phyloP scores from a whole-genome alignment of 2,113 vertebrate genomes.

The Corythornis vintsioides region DNA sequence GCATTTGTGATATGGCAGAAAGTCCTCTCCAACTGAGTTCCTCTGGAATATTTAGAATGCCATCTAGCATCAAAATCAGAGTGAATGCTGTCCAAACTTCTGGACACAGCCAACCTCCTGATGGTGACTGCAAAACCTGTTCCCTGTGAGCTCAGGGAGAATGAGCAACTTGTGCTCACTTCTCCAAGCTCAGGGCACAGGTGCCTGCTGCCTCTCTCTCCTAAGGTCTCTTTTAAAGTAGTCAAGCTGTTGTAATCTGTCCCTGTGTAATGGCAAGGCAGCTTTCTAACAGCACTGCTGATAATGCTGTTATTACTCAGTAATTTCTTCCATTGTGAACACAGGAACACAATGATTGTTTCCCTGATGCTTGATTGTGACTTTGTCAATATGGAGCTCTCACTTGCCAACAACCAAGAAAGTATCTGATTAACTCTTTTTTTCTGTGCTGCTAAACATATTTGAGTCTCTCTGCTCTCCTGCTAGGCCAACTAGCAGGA shows the following conservation, averaged over 20 bases:
- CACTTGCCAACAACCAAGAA: background rate
- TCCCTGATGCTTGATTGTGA: background rate
- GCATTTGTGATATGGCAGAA: background rate
- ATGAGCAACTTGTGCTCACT: background rate
- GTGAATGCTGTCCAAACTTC: background rate
- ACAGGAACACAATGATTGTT: background rate
- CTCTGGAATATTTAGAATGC: background rate
- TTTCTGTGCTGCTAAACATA: background rate
- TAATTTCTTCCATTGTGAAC: background rate
- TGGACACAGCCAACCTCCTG: background rate
- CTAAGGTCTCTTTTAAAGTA: background rate
- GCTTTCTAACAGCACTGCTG: background rate
- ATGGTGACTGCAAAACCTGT: background rate
- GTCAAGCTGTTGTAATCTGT: background rate
- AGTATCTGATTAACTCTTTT: slow-evolving; percentile 27
- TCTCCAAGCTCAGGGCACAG: background rate
- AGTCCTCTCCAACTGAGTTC: background rate
- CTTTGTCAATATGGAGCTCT: background rate
- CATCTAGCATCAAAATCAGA: background rate
- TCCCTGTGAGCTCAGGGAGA: background rate
- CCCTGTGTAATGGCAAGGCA: background rate
- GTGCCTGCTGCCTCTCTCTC: background rate
- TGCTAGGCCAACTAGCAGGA: background rate
- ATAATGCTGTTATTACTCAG: background rate
- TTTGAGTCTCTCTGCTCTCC: background rate